Evolutionary conservation across 1,140 invertebrate species (phyloP).

Genomic region (Argopecten irradians): DNA sequence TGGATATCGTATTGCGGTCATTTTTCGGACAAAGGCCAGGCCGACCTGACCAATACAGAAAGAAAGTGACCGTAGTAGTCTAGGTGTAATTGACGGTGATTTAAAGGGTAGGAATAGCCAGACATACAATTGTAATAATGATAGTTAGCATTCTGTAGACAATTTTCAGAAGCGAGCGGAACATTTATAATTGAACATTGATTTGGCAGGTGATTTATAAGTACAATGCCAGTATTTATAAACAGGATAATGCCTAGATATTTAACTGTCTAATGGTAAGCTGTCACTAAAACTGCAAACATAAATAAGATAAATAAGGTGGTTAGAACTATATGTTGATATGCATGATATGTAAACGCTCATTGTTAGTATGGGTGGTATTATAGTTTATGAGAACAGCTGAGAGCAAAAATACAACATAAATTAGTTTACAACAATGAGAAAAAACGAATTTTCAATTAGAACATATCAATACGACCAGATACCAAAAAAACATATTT

Average conservation of each 20-base stretch:
- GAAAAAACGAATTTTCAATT: too few relatives aligned
- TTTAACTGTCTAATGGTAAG: not conserved
- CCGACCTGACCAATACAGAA: not conserved
- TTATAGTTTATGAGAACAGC: too few relatives aligned
- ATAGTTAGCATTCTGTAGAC: not conserved
- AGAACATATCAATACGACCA: too few relatives aligned
- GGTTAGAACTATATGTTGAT: not conserved
- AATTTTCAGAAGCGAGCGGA: not conserved
- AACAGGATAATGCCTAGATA: not conserved
- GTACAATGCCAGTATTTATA: not conserved
- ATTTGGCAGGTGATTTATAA: not conserved
- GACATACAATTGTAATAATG: not conserved
- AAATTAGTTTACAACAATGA: too few relatives aligned
- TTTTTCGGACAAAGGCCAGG: not conserved
- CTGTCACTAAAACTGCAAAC: not conserved
- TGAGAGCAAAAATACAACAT: too few relatives aligned
- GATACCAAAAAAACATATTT: too few relatives aligned
- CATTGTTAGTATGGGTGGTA: too few relatives aligned
- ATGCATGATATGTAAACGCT: not conserved
- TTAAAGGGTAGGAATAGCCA: not conserved
- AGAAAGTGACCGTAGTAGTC: not conserved
- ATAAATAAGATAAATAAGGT: not conserved
- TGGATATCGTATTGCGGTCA: constrained; percentile 8
- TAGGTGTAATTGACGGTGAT: not conserved
- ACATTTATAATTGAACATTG: not conserved